Percentiles rank a stretch among this genome's conserved stretches.
These are phyloP conservation scores for Darwinula stevensoni DNA, from an alignment of 2,888 invertebrate species.

Conservation along the genomic window DNA sequence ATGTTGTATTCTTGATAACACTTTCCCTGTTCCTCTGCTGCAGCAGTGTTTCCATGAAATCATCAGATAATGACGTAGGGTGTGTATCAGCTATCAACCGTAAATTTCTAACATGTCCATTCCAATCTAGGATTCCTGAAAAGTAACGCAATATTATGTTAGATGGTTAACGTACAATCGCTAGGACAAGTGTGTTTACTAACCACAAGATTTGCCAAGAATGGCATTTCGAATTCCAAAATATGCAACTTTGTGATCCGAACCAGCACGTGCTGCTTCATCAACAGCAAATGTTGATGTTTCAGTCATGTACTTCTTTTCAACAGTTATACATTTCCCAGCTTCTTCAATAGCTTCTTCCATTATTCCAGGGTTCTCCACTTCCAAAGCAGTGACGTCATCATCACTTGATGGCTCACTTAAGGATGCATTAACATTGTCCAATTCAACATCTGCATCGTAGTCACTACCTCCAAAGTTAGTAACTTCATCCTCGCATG, in stretches of 20 bases:
- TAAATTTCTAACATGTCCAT: conserved; percentile 2
- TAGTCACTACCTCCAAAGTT: conserved; percentile 2
- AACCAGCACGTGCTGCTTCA: conserved; percentile 2
- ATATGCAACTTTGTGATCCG: conserved; percentile 2
- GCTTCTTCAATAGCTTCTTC: conserved; percentile 2
- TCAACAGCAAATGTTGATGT: conserved; percentile 2
- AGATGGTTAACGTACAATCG: conserved; percentile 2
- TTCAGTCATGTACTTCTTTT: conserved; percentile 2
- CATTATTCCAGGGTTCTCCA: conserved; percentile 2
- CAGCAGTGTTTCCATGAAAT: conserved; percentile 2
- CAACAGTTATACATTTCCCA: conserved; percentile 2
- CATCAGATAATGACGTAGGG: conserved; percentile 2
- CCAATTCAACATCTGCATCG: conserved; percentile 2
- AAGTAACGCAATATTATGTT: conserved; percentile 2
- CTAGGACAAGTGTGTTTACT: conserved; percentile 2
- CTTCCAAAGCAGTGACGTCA: conserved; percentile 2
- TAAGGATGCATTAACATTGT: conserved; percentile 2
- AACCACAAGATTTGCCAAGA: conserved; percentile 2
- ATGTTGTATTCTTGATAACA: conserved; percentile 2
- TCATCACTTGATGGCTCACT: conserved; percentile 2
- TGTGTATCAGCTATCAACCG: conserved; percentile 2
- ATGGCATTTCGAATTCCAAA: conserved; percentile 2
- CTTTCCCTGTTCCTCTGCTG: conserved; percentile 2
- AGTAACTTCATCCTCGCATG: conserved; percentile 2
- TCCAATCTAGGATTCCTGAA: conserved; percentile 2